Percentiles rank a stretch among this genome's conserved stretches.
phyloP scores from a whole-genome alignment of 2,888 invertebrate genomes.

The Desoria tigrina region DNA sequence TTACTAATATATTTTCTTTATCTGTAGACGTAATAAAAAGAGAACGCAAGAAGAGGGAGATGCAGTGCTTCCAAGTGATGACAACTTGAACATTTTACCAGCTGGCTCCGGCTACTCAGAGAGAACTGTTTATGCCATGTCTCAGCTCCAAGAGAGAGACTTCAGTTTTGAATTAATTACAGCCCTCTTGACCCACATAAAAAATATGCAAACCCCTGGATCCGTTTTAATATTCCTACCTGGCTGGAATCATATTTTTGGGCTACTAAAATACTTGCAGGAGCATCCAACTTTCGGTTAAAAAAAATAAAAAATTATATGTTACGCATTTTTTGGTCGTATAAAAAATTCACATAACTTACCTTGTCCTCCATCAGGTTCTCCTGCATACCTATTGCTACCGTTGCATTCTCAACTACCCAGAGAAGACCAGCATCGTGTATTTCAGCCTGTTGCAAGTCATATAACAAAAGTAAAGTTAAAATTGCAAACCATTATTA shows the following conservation, averaged over 20 bases:
- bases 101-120: slow-evolving; percentile 56
- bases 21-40: slow-evolving; percentile 57
- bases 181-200: slow-evolving; percentile 64
- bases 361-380: slow-evolving; percentile 57
- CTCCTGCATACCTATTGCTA: slow-evolving; percentile 71
- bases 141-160: slow-evolving; percentile 83
- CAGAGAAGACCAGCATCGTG: slow-evolving; percentile 87
- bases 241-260: slow-evolving; percentile 96
- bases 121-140: slow-evolving; percentile 69
- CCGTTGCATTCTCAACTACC: slow-evolving; percentile 98
- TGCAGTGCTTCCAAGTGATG: slow-evolving; percentile 62
- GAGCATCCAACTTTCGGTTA: slow-evolving; percentile 72
- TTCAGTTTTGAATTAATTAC: slow-evolving; percentile 91
- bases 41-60: slow-evolving; percentile 66
- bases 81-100: slow-evolving; percentile 72
- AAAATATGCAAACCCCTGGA: slow-evolving; percentile 66
- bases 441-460: slow-evolving; percentile 82
- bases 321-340: neutral
- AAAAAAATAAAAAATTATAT: slow-evolving; percentile 43
- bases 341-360: slow-evolving; percentile 2
- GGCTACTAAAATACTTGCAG: slow-evolving; percentile 81
- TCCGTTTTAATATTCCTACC: slow-evolving; percentile 91
- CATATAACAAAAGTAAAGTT: slow-evolving; percentile 83
- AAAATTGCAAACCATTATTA: no score
- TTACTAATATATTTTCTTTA: neutral